Evolutionary conservation across 2,797 vertebrate species (phyloP).

Genomic region (Mus caroli): DNA sequence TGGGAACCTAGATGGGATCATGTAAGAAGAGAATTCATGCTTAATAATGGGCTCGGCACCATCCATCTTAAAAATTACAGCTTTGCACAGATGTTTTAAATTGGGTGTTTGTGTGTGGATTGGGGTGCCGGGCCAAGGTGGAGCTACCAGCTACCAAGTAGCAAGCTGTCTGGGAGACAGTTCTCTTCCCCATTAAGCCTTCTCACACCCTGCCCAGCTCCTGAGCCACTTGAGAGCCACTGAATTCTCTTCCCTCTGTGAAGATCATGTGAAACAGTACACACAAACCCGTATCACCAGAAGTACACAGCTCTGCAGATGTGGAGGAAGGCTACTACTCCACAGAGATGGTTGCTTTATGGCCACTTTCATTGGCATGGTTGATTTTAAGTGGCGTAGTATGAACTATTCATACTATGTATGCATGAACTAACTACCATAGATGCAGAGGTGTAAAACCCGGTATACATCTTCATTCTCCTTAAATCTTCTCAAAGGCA

Average conservation of each 20-base stretch:
- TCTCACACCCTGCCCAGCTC: neutral
- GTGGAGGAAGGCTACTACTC: constrained; percentile 8
- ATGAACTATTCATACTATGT: neutral
- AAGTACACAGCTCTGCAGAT: constrained; percentile 34
- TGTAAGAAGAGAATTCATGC: constrained; percentile 33
- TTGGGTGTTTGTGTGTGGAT: neutral
- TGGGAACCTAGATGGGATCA: constrained; percentile 51
- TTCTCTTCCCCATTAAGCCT: neutral
- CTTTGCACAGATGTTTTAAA: constrained; percentile 66
- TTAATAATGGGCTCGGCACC: constrained; percentile 17
- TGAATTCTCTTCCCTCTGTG: neutral
- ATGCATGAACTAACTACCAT: constrained; percentile 29
- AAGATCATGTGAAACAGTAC: constrained; percentile 25
- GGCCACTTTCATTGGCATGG: constrained; percentile 8
- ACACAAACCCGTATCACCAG: neutral
- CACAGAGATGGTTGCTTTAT: constrained; percentile 11
- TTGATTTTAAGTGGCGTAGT: constrained; percentile 55
- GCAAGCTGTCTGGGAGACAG: constrained; percentile 53
- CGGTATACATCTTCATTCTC: constrained; percentile 30
- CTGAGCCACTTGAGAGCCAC: neutral
- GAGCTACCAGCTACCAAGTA: neutral
- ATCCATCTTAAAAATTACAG: constrained; percentile 28
- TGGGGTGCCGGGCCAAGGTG: neutral
- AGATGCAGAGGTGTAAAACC: constrained; percentile 11
- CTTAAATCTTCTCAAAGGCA: constrained; percentile 26